Conservation (phyloP, 2,113 vertebrate genomes). For the Bagarius yarrelli region DNA sequence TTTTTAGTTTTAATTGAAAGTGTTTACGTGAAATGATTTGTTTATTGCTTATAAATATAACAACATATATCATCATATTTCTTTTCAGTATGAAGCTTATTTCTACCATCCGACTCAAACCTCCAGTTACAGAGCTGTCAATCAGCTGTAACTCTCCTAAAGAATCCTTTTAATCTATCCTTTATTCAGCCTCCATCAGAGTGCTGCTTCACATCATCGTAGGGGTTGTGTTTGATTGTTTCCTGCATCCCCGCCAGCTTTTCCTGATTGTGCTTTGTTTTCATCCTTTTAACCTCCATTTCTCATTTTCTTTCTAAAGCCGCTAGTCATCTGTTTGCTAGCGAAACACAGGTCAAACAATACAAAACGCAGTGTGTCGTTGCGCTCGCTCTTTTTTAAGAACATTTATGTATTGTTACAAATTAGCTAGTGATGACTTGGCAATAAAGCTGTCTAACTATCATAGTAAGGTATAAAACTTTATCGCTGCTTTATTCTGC, state of each 20-base stretch:
- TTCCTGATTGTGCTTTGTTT: background rate
- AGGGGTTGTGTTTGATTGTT: background rate
- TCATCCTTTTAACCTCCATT: background rate
- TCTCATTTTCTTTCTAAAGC: background rate
- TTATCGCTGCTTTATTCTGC: background rate
- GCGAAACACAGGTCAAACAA: background rate
- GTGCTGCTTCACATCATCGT: background rate
- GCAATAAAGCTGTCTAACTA: background rate
- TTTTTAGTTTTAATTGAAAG: no score
- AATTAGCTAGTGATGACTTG: background rate
- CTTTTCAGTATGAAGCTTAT: background rate
- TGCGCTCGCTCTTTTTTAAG: background rate
- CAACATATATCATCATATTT: background rate
- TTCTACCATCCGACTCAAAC: background rate
- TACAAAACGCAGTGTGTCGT: background rate
- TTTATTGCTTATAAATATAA: background rate
- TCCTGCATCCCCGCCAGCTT: background rate
- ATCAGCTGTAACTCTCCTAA: background rate
- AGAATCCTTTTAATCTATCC: background rate
- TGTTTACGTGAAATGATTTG: no score
- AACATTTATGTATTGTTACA: no score
- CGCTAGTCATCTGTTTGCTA: conserved; percentile 8
- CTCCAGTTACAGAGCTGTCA: background rate
- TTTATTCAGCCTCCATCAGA: background rate
- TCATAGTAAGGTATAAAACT: background rate